phyloP scores from a whole-genome alignment of 2,113 vertebrate genomes.

The Lamprotornis superbus region DNA sequence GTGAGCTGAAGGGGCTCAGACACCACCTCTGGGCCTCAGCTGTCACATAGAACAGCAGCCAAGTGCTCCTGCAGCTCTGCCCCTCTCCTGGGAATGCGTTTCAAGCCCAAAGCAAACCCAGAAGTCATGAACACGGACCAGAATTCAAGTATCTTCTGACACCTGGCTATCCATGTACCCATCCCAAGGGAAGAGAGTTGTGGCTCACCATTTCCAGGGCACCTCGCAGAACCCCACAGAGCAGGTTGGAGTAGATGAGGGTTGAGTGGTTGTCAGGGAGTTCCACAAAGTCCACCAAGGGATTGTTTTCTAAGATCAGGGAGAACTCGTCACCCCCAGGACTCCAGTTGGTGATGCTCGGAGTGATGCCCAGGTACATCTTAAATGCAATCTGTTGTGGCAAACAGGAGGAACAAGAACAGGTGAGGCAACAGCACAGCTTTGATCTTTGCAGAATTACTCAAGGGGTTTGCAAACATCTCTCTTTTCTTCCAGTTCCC shows the following conservation, averaged over 20 bases:
- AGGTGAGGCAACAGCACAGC: background rate
- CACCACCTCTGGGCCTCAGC: background rate
- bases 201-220: constrained; percentile 94
- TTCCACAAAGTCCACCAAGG: constrained; percentile 97
- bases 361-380: constrained; percentile 97
- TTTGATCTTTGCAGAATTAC: background rate
- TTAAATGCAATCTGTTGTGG: constrained; percentile 90
- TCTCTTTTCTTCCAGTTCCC: background rate
- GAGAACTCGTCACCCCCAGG: constrained; percentile 97
- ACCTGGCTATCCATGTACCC: background rate
- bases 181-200: background rate
- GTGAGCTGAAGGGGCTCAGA: background rate
- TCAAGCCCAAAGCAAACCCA: background rate
- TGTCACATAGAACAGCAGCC: background rate
- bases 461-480: background rate
- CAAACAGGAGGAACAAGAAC: background rate
- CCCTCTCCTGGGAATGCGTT: background rate
- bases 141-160: background rate
- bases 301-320: constrained; percentile 96
- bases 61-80: background rate
- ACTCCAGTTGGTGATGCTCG: constrained; percentile 98
- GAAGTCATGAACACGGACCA: fast-evolving
- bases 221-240: constrained; percentile 93
- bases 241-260: constrained; percentile 93
- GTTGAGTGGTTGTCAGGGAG: constrained; percentile 94